Base-by-base conservation (phyloP, 2,797 vertebrate species). In the Sebastes dallii region DNA sequence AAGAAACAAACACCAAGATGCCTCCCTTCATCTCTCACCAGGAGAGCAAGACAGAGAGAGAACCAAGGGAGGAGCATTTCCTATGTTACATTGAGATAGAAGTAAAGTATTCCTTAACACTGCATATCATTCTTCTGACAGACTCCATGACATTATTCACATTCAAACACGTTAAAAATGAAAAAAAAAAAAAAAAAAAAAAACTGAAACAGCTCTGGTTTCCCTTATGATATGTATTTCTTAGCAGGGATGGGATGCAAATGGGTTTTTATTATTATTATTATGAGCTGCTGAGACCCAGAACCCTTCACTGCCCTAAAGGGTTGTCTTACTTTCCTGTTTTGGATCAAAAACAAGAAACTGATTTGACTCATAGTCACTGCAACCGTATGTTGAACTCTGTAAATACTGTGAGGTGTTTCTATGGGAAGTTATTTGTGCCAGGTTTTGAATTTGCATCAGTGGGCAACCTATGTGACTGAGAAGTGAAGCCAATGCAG, bases 141-240 rank as follows among this genome's bases (percentile, higher is more conserved):
- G 78, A 90, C 68, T 55, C 80, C 79, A 80, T 73, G 73, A 58
- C 78, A 58, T 87, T 84, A 64, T 93, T 91, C 91, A 92, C 93
- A 94, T 94, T 94, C 92, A 93, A 89, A 61, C 84, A 82, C 59
- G 14, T 60, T 74, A 75, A 86, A 18, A 88, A 86, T 11, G 13
- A 0, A 78, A 13, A 2, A 13, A 79, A 13, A 79, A 81, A 36
- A 1, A 5, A 12, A 4, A 5, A 39, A 14, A 29, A 77, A 80
- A 72, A 76, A 70, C 52, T 72, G 3, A 80, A 84, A 82, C 77
- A 80, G 79, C 89, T 91, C 86, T 66, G 81, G 75, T 86, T 91
- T 90, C 89, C 91, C 85, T 92, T 89, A 75, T 92, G 92, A 93
- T 94, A 91, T 94, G 92, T 87, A 81, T 91, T 81, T 86, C 68